Evolutionary conservation across 1,140 invertebrate species (phyloP).

Genomic region (Centruroides vittatus): DNA sequence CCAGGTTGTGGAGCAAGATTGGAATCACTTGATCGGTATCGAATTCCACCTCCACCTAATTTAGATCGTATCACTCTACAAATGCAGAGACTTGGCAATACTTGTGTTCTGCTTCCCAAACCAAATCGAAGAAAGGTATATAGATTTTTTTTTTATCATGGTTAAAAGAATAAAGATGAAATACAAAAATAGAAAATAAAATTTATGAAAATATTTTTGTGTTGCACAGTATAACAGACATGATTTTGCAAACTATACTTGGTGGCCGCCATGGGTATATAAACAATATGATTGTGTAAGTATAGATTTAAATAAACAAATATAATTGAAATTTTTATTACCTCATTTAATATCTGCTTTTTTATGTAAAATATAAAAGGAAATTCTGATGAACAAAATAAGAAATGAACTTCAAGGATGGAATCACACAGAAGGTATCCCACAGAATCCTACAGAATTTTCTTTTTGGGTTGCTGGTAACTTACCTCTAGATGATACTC

Average conservation of each 20-base stretch:
- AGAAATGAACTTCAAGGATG: slow-evolving; percentile 27
- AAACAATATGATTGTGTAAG: slow-evolving; percentile 46
- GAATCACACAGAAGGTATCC: slow-evolving; percentile 33
- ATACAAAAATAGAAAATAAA: too few species aligned
- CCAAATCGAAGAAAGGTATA: not conserved
- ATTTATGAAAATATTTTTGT: too few species aligned
- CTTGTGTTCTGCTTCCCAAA: not conserved
- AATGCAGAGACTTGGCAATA: not conserved
- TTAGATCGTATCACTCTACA: not conserved
- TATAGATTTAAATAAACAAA: slow-evolving; percentile 7
- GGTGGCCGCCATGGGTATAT: slow-evolving; percentile 45
- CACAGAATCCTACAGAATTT: slow-evolving; percentile 47
- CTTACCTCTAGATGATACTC: slow-evolving; percentile 45
- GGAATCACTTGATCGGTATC: slow-evolving; percentile 25
- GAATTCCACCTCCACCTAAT: not conserved
- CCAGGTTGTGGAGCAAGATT: slow-evolving; percentile 34
- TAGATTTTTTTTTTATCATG: too few species aligned
- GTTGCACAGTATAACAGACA: slow-evolving; percentile 24
- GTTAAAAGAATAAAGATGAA: too few species aligned
- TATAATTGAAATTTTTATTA: not conserved
- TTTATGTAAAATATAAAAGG: not conserved
- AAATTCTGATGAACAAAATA: slow-evolving; percentile 24
- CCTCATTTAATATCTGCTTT: not conserved
- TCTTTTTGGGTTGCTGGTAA: slow-evolving; percentile 66
- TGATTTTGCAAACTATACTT: slow-evolving; percentile 30